Percentiles rank a stretch among this genome's conserved stretches.
phyloP scores from a whole-genome alignment of 2,888 invertebrate species.

The Drosophila lutescens region DNA sequence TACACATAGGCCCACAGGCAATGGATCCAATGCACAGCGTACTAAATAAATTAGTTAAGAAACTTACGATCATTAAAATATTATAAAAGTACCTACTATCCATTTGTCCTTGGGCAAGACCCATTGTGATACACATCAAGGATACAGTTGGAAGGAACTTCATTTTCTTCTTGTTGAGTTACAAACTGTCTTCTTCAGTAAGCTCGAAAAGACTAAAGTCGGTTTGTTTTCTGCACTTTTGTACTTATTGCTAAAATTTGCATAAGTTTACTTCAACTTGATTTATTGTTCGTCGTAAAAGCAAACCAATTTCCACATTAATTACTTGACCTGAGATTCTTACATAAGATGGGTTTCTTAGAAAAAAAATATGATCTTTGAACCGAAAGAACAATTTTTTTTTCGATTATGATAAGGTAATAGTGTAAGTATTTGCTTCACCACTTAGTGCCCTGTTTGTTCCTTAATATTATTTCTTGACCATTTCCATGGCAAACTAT shows the following conservation, averaged over 20 bases:
- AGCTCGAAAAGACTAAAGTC: not conserved
- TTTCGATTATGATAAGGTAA: too few species aligned
- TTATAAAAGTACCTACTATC: not conserved
- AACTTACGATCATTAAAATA: too few species aligned
- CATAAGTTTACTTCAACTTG: slow-evolving; percentile 3
- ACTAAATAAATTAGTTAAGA: not conserved
- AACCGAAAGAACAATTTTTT: not conserved
- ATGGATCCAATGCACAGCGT: not conserved
- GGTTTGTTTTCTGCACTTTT: not conserved
- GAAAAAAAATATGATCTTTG: not conserved
- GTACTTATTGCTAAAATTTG: slow-evolving; percentile 1
- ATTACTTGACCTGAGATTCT: not conserved
- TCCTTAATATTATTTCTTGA: not conserved
- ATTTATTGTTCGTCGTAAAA: not conserved
- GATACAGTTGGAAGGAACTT: not conserved
- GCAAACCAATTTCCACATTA: not conserved
- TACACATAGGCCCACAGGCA: not conserved
- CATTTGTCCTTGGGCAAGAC: not conserved
- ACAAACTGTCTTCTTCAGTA: not conserved
- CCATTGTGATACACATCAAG: not conserved
- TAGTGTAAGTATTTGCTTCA: too few species aligned
- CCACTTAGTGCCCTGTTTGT: not conserved
- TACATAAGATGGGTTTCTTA: not conserved
- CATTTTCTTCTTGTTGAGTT: not conserved
- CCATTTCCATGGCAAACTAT: not conserved